Evolutionary conservation across 2,797 vertebrate genomes (phyloP).

Genomic region (Hylomyscus alleni): DNA sequence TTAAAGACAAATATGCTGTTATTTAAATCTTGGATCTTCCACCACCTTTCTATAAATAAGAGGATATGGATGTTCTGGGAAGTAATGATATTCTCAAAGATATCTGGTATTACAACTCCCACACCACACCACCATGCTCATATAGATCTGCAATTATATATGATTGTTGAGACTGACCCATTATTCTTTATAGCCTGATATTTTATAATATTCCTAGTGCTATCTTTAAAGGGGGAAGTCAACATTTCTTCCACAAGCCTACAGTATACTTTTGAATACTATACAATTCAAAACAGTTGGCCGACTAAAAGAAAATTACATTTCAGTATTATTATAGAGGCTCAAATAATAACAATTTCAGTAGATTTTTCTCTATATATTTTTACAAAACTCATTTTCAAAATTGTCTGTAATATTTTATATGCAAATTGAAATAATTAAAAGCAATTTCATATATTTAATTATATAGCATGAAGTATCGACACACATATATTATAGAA

Average conservation of each 20-base stretch:
- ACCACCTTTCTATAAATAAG: neutral
- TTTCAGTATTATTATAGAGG: slow-evolving; percentile 2
- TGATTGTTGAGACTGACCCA: neutral
- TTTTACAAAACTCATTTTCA: neutral
- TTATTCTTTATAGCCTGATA: neutral
- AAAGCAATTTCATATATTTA: neutral
- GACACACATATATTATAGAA: neutral
- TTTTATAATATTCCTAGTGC: neutral
- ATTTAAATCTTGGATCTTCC: neutral
- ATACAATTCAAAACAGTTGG: slow-evolving; percentile 10
- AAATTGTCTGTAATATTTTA: neutral
- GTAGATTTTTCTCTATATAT: neutral
- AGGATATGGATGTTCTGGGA: neutral
- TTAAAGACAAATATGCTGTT: neutral
- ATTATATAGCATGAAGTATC: neutral
- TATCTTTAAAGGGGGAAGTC: neutral
- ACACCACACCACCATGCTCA: neutral
- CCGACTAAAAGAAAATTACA: neutral
- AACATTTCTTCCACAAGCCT: neutral
- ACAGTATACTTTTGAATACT: neutral
- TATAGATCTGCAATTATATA: neutral
- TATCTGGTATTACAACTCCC: neutral
- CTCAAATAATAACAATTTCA: neutral
- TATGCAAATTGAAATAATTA: neutral
- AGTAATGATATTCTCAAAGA: neutral